Evolutionary conservation across 2,797 vertebrate species (phyloP).

Genomic region (Bufotes viridis): DNA sequence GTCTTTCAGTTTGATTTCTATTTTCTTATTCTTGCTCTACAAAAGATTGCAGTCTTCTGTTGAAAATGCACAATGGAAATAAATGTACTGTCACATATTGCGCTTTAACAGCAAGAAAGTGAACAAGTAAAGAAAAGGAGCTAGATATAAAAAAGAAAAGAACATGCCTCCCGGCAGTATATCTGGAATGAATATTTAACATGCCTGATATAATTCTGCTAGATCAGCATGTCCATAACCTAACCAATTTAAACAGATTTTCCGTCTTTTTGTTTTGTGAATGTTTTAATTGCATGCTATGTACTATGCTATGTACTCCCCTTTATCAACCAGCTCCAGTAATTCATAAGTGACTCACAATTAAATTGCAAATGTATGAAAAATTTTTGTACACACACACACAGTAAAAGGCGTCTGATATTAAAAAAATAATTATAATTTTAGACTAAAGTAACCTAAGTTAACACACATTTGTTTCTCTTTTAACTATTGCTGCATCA

Average conservation of each 20-base stretch:
- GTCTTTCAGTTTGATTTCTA: slow-evolving; percentile 19
- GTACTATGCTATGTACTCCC: neutral
- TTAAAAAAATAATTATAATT: neutral
- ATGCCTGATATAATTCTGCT: slow-evolving; percentile 33
- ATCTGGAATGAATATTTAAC: slow-evolving; percentile 39
- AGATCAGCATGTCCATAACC: slow-evolving; percentile 23
- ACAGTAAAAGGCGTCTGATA: neutral
- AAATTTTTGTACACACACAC: neutral
- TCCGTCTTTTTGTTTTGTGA: neutral
- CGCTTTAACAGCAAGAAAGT: slow-evolving; percentile 29
- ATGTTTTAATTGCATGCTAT: slow-evolving; percentile 21
- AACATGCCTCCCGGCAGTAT: slow-evolving; percentile 24
- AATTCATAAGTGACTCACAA: neutral
- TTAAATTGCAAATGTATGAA: neutral
- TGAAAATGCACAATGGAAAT: slow-evolving; percentile 40
- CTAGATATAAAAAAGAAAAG: slow-evolving; percentile 18
- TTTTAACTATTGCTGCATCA: neutral
- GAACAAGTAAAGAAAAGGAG: slow-evolving; percentile 36
- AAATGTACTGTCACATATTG: slow-evolving; percentile 31
- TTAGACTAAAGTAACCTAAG: neutral
- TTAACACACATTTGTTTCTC: neutral
- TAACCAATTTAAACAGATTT: slow-evolving; percentile 1
- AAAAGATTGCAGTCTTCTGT: slow-evolving; percentile 35
- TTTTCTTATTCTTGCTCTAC: slow-evolving; percentile 18
- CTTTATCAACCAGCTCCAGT: slow-evolving; percentile 22